Evolutionary conservation across 2,797 vertebrate genomes (phyloP).

Genomic region (Sebastes matsubarae): DNA sequence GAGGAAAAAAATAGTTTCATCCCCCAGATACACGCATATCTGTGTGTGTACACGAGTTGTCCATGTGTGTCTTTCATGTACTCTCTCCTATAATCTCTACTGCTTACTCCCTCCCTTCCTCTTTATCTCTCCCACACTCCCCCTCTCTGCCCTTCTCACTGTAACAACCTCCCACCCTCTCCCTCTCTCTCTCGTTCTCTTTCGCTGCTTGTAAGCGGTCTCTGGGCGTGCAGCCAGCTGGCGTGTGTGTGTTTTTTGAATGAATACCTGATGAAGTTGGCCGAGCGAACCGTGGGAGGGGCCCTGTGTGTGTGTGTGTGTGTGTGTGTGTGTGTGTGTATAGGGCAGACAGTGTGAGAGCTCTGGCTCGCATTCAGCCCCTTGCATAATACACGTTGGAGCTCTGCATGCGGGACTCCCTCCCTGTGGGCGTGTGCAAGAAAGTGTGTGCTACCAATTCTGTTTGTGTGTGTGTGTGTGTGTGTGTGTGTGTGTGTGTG

Average conservation of each 20-base stretch:
- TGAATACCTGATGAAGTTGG: constrained; percentile 93
- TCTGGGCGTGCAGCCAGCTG: constrained; percentile 82
- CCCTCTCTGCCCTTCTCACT: constrained; percentile 69
- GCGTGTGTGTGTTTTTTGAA: constrained; percentile 86
- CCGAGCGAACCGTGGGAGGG: constrained; percentile 77
- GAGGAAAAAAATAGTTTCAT: neutral
- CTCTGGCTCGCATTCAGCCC: constrained; percentile 82
- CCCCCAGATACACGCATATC: neutral
- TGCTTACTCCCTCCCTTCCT: constrained; percentile 42
- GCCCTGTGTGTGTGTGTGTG: constrained; percentile 50
- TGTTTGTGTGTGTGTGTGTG: constrained; percentile 36
- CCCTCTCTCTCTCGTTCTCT: constrained; percentile 51
- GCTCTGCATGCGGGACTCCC: constrained; percentile 83
- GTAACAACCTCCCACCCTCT: constrained; percentile 60
- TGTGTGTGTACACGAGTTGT: constrained; percentile 30
- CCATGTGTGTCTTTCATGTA: constrained; percentile 50
- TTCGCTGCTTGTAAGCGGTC: constrained; percentile 74
- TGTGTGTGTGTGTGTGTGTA: constrained; percentile 23
- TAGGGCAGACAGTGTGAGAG: constrained; percentile 62
- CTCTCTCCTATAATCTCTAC: constrained; percentile 48
- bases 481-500: constrained; percentile 18
- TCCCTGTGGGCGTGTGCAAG: constrained; percentile 78
- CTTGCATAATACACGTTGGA: constrained; percentile 85
- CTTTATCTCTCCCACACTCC: constrained; percentile 55
- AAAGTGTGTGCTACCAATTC: constrained; percentile 63